Conservation (phyloP, 2,888 invertebrate genomes). For the Lydus trimaculatus region DNA sequence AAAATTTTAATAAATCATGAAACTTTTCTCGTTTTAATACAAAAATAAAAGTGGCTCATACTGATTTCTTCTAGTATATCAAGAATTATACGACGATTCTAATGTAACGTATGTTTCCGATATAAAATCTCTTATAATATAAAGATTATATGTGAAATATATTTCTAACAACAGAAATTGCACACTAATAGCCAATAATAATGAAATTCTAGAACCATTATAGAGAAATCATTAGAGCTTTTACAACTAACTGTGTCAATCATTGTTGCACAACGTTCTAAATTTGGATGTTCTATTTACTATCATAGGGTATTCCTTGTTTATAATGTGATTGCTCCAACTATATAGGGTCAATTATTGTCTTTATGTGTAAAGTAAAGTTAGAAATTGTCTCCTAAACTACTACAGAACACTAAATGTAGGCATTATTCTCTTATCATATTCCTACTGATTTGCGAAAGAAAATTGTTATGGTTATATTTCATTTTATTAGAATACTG, state of each 20-base stretch:
- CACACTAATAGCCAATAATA: background rate
- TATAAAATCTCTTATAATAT: background rate
- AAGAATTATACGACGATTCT: background rate
- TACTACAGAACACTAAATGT: background rate
- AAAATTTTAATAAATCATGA: background rate
- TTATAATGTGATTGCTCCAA: background rate
- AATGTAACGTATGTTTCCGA: background rate
- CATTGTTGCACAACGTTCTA: background rate
- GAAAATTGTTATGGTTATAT: background rate
- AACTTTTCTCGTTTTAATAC: background rate
- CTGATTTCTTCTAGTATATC: background rate
- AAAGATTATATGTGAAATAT: background rate
- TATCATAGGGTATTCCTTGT: background rate
- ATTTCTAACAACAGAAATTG: background rate
- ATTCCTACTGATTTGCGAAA: background rate
- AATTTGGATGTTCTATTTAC: background rate
- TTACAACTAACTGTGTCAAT: background rate
- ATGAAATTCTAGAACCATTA: background rate
- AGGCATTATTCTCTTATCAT: background rate
- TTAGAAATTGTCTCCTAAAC: background rate
- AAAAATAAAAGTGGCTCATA: background rate
- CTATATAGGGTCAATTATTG: background rate
- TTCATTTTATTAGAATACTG: background rate
- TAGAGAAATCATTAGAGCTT: background rate
- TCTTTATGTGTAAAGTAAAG: background rate